Evolutionary conservation across 2,797 vertebrate genomes (phyloP), one percentile per base, ranked within the genome.

Genomic region (Neosilurus mollespiculum): DNA sequence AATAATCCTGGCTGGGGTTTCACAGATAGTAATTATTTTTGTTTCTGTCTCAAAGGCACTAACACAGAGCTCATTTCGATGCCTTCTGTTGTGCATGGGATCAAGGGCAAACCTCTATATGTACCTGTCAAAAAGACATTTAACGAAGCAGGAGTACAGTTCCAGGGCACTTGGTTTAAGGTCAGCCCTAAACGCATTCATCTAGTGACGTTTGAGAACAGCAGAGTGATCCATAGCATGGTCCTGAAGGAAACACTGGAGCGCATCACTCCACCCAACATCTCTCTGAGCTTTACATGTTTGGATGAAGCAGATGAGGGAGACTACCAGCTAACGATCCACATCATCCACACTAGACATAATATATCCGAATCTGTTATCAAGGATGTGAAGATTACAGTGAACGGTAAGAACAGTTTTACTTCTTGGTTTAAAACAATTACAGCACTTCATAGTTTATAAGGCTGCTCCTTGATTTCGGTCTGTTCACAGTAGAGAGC

Each of bases 81-180:
- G 65, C 94, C 94, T 0, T 88, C 92, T 5, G 90, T 92, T 0
- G 84, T 95, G 83, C 94, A 95, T 22, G 96, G 96, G 53, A 91
- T 92, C 67, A 91, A 94, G 75, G 96, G 96, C 1, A 88, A 93
- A 37, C 87, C 95, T 2, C 93, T 98, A 82, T 89, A 93, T 43
- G 92, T 99, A 61, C 90, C 91, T 0, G 96, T 97, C 80, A 93
- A 95, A 87, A 95, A 95, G 58, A 90, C 83, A 88, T 96, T 96
- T 89, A 91, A 88, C 0, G 49, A 94, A 85, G 90, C 93, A 0
- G 90, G 94, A 26, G 95, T 93, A 18, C 92, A 94, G 51, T 93
- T 98, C 89, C 97, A 98, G 91, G 96, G 97, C 69, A 95, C 94
- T 78, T 99, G 98, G 98, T 95, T 94, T 88, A 94, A 96, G 90